Evolutionary conservation across 92 coral and sea anemone genomes (phyloP).

Genomic region (Blastomussa wellsi): DNA sequence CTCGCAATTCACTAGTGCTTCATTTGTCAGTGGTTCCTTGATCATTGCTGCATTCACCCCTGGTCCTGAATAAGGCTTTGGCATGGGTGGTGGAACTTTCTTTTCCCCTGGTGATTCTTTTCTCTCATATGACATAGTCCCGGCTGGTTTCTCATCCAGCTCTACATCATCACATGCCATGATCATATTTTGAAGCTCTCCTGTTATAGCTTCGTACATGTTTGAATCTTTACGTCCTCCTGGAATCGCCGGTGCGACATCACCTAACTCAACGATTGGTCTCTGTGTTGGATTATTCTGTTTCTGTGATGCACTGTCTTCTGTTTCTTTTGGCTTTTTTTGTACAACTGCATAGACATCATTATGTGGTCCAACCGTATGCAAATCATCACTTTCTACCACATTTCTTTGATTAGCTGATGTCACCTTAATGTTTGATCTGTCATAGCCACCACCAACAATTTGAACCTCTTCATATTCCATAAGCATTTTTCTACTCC

Average conservation of each 20-base stretch:
- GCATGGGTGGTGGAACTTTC: conserved; percentile 82
- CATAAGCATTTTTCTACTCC: conserved; percentile 20
- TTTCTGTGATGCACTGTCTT: not conserved
- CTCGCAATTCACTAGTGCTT: not conserved
- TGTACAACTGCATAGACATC: conserved; percentile 80
- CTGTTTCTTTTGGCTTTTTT: conserved; percentile 52
- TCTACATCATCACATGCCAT: conserved; percentile 52
- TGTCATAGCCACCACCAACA: conserved; percentile 73
- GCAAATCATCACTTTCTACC: conserved; percentile 27
- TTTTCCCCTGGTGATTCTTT: conserved; percentile 19
- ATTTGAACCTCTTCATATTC: conserved; percentile 74
- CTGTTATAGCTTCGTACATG: conserved; percentile 76
- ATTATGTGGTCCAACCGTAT: conserved; percentile 19
- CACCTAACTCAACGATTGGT: conserved; percentile 43
- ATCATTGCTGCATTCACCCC: conserved; percentile 27
- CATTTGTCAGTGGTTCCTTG: not conserved
- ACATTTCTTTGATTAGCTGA: conserved; percentile 23
- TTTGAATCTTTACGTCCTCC: conserved; percentile 49
- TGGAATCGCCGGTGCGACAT: conserved; percentile 54
- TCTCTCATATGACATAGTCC: conserved; percentile 20
- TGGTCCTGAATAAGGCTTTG: conserved; percentile 90
- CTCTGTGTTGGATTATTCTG: conserved; percentile 17
- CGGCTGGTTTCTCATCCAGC: conserved; percentile 16
- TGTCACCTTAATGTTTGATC: conserved; percentile 65
- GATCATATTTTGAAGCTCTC: conserved; percentile 73